These are phyloP conservation scores for Macaria notata DNA, from an alignment of 2,888 invertebrate species.

Conservation along the genomic window DNA sequence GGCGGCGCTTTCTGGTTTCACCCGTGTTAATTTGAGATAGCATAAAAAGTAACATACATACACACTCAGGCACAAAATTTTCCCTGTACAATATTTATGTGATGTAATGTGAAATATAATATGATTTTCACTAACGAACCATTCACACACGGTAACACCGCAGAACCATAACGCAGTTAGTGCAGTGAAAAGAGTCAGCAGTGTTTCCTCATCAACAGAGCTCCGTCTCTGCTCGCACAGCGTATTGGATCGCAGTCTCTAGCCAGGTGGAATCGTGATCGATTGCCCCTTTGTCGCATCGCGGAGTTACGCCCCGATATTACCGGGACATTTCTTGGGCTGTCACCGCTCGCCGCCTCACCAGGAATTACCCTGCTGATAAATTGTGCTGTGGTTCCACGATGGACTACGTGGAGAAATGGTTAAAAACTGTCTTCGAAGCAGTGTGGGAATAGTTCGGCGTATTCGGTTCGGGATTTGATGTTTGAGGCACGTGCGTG, in stretches of 20 bases:
- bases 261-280: slow-evolving; percentile 71
- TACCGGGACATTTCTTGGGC: slow-evolving; percentile 62
- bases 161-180: too few relatives aligned
- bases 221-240: slow-evolving; percentile 5
- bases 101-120: too few relatives aligned
- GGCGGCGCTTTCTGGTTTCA: too few relatives aligned
- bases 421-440: slow-evolving; percentile 21
- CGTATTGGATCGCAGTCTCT: slow-evolving; percentile 57
- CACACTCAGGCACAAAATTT: too few relatives aligned
- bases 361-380: slow-evolving; percentile 57
- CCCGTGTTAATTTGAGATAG: too few relatives aligned
- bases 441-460: slow-evolving; percentile 8
- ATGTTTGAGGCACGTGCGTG: background rate
- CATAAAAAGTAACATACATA: too few relatives aligned
- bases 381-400: slow-evolving; percentile 50
- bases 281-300: slow-evolving; percentile 71
- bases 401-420: slow-evolving; percentile 36
- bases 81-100: too few relatives aligned
- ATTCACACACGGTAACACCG: too few relatives aligned
- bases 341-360: slow-evolving; percentile 58
- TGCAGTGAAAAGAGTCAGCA: too few relatives aligned
- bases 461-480: slow-evolving; percentile 5
- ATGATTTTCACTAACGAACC: too few relatives aligned
- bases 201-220: background rate
- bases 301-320: slow-evolving; percentile 51